Evolutionary conservation across 2,113 vertebrate species (phyloP).

Genomic region (Buteo buteo): DNA sequence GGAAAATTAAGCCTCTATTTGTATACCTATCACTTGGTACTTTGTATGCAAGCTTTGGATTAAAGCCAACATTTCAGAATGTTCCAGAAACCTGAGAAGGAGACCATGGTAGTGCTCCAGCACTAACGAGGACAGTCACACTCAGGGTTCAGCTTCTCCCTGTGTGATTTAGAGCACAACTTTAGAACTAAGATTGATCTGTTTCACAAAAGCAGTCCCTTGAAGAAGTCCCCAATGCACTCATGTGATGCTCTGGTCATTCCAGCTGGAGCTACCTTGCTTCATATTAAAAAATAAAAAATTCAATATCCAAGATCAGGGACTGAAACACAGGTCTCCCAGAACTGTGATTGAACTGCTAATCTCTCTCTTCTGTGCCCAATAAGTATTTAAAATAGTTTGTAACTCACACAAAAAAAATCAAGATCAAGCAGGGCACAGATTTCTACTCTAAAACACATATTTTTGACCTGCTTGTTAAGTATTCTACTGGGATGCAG

Average conservation of each 20-base stretch:
- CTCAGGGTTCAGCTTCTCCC: neutral
- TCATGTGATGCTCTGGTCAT: neutral
- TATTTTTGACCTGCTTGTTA: neutral
- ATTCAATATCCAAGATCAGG: neutral
- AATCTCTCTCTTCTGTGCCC: neutral
- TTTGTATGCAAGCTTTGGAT: neutral
- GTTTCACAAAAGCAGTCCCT: neutral
- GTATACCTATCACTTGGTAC: neutral
- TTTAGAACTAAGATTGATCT: neutral
- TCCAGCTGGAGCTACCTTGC: neutral
- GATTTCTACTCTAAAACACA: neutral
- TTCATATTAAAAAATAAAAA: neutral
- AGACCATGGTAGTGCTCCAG: neutral
- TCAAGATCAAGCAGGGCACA: neutral
- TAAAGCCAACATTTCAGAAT: neutral
- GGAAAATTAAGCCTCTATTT: neutral
- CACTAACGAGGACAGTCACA: accelerated
- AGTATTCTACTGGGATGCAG: neutral
- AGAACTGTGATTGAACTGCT: neutral
- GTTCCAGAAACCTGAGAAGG: neutral
- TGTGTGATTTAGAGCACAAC: neutral
- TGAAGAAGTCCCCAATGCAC: neutral
- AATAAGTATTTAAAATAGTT: neutral
- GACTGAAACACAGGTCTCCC: neutral
- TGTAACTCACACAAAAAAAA: neutral